Evolutionary conservation across 2,888 invertebrate genomes (phyloP), one percentile per base, ranked within the genome.

Genomic region (Lacanobia oleracea): DNA sequence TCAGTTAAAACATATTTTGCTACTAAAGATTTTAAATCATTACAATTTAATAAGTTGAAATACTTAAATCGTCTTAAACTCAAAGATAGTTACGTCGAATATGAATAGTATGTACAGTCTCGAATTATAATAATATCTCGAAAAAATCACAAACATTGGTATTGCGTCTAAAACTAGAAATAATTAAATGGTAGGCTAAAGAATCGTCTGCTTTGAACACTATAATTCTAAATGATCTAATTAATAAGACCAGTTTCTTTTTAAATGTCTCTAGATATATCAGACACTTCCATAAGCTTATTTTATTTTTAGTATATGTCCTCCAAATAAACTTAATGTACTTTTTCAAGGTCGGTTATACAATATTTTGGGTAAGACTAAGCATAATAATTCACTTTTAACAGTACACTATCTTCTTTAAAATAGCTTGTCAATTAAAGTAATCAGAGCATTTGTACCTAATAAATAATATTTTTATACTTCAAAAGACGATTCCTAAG

Each of bases 51-150:
- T 77, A 71, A 75, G 50, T 54, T 67, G 60, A 78, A 77, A 75
- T 85, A 76, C 77, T 74, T 75, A 5, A 43, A 75, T 65, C 18
- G 63, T 40, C 69, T 78, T 79, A 78, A 78, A 79, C 51, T 69
- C 64, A 82, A 78, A 70, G 64, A 65, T 72, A 67, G 63, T 78
- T 72, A 75, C 40, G 23, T 66, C 54, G 63, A 77, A 75, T 86
- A 83, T 81, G 86, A 86, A 81, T 86, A 86, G 57, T 84, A 92
- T 91, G 86, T 92, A 92, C 92, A 92, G 86, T 89, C 88, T 89
- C 89, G 88, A 89, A 88, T 86, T 53, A 59, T 21, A 74, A 59
- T 81, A 83, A 87, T 77, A 81, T 88, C 75, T 84, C 72, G 82
- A 76, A 81, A 75, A 59, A 79, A 84, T 84, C 84, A 84, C 86